Base-by-base conservation (phyloP, 1,140 invertebrate species). In the Drosophila prosaltans region DNA sequence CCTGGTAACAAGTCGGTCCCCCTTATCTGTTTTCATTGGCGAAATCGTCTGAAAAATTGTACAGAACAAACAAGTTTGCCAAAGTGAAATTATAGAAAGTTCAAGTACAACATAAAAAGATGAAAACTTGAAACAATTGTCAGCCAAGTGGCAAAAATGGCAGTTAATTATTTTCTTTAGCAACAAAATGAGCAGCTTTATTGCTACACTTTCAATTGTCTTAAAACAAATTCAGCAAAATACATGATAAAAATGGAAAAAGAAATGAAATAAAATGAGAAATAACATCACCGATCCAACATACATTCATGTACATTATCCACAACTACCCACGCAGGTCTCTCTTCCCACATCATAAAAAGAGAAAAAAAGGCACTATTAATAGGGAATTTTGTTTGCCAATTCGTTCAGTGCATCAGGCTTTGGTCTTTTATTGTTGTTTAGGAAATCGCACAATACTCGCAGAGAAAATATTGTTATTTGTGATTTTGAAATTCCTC, bases 401-500 rank as follows among this genome's bases (percentile, higher is more conserved):
- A 51, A 51, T 51, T 51, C 45, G 45, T 51, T 51, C 45, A 21
- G 7, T 2, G 7, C 43, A 45, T 45, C 45, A 2, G 45, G 45
- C 6, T 48, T 48, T 48, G 1, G 43, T 69, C 65, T 64, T 75
- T 61, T 51, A 65, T 74, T 68, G 24, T 65, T 77, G 55, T 36
- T 54, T 1, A 36, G 6, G 32, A 36, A 51, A 51, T 51, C 45
- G 45, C 36, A 61, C 43, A 36, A 66, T 36, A 68, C 60, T 48
- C 51, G 11, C 57, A 66, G 54, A 64, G 39, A 40, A 43, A 48
- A 21, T 24, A 48, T 36, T 2, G 6, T 51, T 26, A 51, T 48
- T 48, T 48, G 45, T 51, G 45, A 69, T 81, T 78, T 81, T 74
- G 80, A 81, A 81, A 81, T 78, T 80, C 54, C 59, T 73, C 75